Percentiles rank a stretch among this genome's conserved stretches.
Conservation (phyloP, 2,797 vertebrate species). For the Threskiornis aethiopicus region DNA sequence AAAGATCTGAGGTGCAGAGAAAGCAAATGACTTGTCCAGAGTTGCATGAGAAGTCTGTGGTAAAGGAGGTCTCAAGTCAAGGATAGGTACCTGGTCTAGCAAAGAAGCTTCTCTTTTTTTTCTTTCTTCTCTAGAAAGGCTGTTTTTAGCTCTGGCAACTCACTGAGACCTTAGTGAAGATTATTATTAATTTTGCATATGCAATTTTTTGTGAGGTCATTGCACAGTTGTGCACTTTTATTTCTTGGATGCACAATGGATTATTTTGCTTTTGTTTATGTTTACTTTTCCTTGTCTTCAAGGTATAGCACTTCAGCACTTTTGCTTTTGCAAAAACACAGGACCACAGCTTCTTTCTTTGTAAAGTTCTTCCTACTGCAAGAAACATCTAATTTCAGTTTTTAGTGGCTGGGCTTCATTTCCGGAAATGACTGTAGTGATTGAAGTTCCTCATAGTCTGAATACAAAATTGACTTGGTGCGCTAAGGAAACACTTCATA, state of each 20-base stretch:
- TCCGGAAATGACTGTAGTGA: conserved; percentile 60
- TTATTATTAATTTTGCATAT: background rate
- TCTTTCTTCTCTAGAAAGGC: background rate
- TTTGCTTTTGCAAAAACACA: background rate
- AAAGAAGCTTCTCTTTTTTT: background rate
- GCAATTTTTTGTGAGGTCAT: background rate
- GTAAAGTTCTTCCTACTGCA: background rate
- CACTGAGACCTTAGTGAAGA: background rate
- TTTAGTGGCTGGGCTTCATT: background rate
- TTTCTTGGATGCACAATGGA: background rate
- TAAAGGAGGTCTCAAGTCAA: background rate
- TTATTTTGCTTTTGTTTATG: background rate
- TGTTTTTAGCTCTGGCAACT: background rate
- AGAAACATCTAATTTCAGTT: background rate
- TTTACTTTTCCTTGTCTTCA: background rate
- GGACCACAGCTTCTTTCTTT: background rate
- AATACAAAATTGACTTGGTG: background rate
- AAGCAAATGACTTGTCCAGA: background rate
- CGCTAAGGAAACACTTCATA: background rate
- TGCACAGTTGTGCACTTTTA: background rate
- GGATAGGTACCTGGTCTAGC: background rate
- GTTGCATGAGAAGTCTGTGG: background rate
- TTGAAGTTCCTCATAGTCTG: conserved; percentile 47
- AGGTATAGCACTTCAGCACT: background rate
- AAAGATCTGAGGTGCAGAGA: background rate